Percentiles rank a stretch among this genome's conserved stretches.
Conservation (phyloP, 1,140 invertebrate genomes). For the Melanaphis sacchari region DNA sequence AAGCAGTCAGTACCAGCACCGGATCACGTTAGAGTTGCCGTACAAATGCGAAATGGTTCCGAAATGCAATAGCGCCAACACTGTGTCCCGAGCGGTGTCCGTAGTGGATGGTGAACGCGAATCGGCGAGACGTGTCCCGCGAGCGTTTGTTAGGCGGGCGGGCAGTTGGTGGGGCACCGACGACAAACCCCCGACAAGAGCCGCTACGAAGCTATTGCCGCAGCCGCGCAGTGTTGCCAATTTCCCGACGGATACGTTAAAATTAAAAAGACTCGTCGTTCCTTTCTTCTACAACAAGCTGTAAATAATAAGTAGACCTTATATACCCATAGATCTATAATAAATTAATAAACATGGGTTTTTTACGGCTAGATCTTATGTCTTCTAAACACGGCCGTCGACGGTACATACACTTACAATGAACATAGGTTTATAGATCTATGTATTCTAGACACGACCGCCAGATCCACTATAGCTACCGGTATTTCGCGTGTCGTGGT, state of each 20-base stretch:
- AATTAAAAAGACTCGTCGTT: background rate
- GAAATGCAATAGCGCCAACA: conserved; percentile 47
- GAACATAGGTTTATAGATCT: background rate
- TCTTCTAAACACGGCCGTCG: background rate
- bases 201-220: background rate
- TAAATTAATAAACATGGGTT: background rate
- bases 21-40: background rate
- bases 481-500: background rate
- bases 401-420: background rate
- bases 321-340: background rate
- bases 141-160: background rate
- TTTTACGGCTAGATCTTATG: background rate
- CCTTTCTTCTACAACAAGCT: background rate
- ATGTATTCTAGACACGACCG: background rate
- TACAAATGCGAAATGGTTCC: conserved; percentile 15
- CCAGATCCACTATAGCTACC: background rate
- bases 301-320: no score
- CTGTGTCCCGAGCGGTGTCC: conserved; percentile 15
- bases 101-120: background rate
- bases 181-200: conserved; percentile 1
- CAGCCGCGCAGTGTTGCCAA: conserved; percentile 41
- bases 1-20: background rate
- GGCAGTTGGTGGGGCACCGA: background rate
- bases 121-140: conserved; percentile 15
- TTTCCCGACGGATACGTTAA: background rate